A percentile compares a stretch with the other conserved stretches of the same genome.
Conservation (phyloP, 2,797 vertebrate genomes). For the Threskiornis aethiopicus region DNA sequence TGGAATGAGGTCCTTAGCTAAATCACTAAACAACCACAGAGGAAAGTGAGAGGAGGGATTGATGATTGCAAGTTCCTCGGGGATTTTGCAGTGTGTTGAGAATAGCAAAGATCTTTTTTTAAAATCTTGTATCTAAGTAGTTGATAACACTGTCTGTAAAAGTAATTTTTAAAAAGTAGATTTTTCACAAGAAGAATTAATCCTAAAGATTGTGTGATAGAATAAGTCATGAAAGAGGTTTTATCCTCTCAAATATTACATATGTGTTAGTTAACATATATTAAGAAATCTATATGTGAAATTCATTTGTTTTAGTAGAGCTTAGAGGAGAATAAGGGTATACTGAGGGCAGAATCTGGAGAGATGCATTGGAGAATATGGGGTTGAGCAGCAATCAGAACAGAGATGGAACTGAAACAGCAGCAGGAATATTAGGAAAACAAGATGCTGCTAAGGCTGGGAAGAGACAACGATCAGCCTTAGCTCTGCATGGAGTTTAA, state of each 20-base stretch:
- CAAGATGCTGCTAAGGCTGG: neutral
- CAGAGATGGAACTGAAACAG: neutral
- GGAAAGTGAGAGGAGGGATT: neutral
- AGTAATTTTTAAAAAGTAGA: neutral
- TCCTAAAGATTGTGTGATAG: neutral
- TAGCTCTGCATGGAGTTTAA: neutral
- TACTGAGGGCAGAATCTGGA: neutral
- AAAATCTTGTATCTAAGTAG: neutral
- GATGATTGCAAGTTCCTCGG: neutral
- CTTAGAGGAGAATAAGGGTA: neutral
- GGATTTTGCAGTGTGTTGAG: neutral
- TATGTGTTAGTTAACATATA: neutral
- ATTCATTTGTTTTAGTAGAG: neutral
- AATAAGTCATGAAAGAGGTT: neutral
- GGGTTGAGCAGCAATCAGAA: neutral
- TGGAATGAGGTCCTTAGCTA: neutral
- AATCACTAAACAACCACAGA: neutral
- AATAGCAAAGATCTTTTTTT: neutral
- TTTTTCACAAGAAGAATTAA: neutral
- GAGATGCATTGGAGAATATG: neutral
- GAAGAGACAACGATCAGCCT: neutral
- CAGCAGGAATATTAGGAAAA: neutral
- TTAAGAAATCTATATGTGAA: neutral
- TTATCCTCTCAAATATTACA: neutral
- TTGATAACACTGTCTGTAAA: neutral